Evolutionary conservation across 2,113 vertebrate species (phyloP).

Genomic region (Rhadina sibilatrix): DNA sequence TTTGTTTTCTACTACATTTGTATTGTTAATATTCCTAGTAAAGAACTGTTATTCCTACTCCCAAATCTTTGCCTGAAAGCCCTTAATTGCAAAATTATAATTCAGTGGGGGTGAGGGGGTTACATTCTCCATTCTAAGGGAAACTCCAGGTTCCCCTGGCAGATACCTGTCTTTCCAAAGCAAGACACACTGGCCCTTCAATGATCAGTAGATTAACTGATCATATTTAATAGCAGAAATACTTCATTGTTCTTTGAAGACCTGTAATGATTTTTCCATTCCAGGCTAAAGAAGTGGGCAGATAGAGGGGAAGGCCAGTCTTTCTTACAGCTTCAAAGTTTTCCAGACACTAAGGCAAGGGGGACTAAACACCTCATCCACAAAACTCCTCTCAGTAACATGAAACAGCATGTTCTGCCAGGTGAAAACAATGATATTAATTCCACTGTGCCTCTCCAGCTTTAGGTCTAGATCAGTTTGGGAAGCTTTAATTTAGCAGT

Average conservation of each 20-base stretch:
- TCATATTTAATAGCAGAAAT: neutral
- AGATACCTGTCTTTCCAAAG: no score
- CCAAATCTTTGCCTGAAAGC: no score
- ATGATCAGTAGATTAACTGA: neutral
- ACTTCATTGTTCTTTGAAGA: neutral
- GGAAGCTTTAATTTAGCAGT: neutral
- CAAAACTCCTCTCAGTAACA: neutral
- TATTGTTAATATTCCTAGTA: no score
- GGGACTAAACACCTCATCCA: neutral
- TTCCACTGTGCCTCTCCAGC: neutral
- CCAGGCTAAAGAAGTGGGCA: neutral
- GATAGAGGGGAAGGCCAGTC: neutral
- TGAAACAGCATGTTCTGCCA: neutral
- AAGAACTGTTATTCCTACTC: no score
- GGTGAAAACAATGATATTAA: neutral
- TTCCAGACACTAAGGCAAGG: neutral
- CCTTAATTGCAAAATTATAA: no score
- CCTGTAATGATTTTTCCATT: neutral
- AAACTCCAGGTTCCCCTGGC: no score
- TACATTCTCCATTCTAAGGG: no score
- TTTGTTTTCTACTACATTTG: no score
- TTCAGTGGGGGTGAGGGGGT: no score
- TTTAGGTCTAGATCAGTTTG: neutral
- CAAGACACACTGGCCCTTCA: neutral
- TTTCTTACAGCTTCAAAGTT: neutral